phyloP scores from a whole-genome alignment of 2,113 vertebrate species.

The Vulpes ferrilata region DNA sequence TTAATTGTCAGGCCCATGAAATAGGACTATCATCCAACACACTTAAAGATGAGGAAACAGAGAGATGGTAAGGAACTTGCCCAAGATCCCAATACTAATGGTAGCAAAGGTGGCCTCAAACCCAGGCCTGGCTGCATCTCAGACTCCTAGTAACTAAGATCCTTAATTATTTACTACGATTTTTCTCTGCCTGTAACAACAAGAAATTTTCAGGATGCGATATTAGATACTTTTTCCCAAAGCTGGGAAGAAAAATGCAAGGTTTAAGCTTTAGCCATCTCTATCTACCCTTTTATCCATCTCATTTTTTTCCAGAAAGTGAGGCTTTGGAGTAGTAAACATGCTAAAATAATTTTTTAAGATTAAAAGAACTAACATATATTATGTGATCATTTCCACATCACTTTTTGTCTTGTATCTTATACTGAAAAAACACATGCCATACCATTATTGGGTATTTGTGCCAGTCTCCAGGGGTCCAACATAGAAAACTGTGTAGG shows the following conservation, averaged over 20 bases:
- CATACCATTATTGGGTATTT: neutral
- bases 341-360: slow-evolving; percentile 75
- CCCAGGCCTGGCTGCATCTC: neutral
- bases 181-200: slow-evolving; percentile 61
- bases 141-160: neutral
- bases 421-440: neutral
- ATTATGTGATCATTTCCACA: slow-evolving; percentile 44
- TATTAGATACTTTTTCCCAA: neutral
- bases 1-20: neutral
- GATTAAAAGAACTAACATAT: slow-evolving; percentile 58
- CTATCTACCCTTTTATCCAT: slow-evolving; percentile 68
- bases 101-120: neutral
- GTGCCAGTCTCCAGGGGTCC: neutral
- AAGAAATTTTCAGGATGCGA: neutral
- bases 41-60: neutral
- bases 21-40: neutral
- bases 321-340: slow-evolving; percentile 68
- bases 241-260: neutral
- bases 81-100: neutral
- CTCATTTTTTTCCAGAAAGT: slow-evolving; percentile 64
- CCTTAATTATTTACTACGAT: neutral
- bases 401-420: slow-evolving; percentile 18
- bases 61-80: neutral
- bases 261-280: slow-evolving; percentile 37
- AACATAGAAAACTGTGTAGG: neutral